Base-by-base conservation (phyloP, 2,888 invertebrate species). In the Horisme vitalbata region DNA sequence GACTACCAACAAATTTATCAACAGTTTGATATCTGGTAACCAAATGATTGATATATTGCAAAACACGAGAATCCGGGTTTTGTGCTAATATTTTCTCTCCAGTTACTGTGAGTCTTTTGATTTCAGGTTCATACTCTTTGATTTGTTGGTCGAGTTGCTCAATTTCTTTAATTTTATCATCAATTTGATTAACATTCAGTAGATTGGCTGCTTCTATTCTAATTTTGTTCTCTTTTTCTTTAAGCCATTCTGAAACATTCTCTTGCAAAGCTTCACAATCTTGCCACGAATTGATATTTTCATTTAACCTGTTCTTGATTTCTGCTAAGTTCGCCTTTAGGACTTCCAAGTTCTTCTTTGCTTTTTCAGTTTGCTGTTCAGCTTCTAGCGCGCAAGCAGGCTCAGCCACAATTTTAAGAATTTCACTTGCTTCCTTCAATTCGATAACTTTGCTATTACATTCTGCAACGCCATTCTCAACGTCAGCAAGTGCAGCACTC, bases 41-140 rank as follows among this genome's bases (percentile, higher is more conserved):
- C 43, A 97, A 86, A 71, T 97, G 96, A 39, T 92, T 93, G 0
- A 95, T 94, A 71, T 95, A 94, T 69, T 97, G 96, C 1, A 93
- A 91, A 8, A 96, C 94, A 28, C 97, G 91, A 0, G 95, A 95
- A 69, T 97, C 97, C 0, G 96, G 95, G 71, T 95, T 94, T 65
- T 94, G 92, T 46, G 93, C 91, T 18, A 94, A 89, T 27, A 98
- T 93, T 57, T 93, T 91, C 38, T 94, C 93, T 1, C 95, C 94
- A 2, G 95, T 88, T 15, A 90, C 87, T 8, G 92, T 91, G 11
- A 97, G 81, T 49, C 93, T 92, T 20, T 91, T 90, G 11, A 97
- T 90, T 66, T 94, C 92, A 1, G 83, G 88, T 45, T 92, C 92
- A 55, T 94, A 94, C 4, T 91, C 86, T 23, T 90, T 80, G 0